These are phyloP conservation scores for Caenorhabditis sp. DNA, from an alignment of 2,888 invertebrate genomes.

Conservation along the genomic window DNA sequence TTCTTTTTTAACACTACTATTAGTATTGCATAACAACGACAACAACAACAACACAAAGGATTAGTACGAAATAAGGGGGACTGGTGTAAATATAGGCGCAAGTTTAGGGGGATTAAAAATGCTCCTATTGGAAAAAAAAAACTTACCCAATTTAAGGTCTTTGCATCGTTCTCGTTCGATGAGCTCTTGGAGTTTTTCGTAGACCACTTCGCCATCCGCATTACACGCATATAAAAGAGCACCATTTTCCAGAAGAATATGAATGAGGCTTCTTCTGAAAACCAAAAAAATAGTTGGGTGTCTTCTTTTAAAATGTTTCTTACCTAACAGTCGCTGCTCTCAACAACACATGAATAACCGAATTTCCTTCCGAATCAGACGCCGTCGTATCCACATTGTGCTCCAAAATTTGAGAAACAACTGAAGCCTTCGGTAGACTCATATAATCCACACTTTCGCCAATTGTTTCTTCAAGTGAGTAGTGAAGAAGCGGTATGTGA, in stretches of 20 bases:
- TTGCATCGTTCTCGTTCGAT: background rate
- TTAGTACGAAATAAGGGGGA: background rate
- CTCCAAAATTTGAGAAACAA: conserved; percentile 34
- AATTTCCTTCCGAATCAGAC: conserved; percentile 42
- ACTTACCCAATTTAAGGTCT: conserved; percentile 15
- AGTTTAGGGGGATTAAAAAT: conserved; percentile 1
- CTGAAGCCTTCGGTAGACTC: conserved; percentile 22
- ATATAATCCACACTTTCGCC: conserved; percentile 5
- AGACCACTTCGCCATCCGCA: conserved; percentile 39
- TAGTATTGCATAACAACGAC: too few relatives aligned
- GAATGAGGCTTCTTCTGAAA: conserved; percentile 30
- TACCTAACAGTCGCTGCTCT: conserved; percentile 16
- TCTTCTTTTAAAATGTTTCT: background rate
- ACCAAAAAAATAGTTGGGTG: background rate
- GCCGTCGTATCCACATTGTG: conserved; percentile 39
- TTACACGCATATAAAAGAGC: conserved; percentile 50
- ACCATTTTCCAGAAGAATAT: conserved; percentile 39
- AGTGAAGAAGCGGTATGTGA: conserved; percentile 31
- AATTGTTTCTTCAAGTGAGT: conserved; percentile 29
- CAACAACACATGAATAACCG: conserved; percentile 55
- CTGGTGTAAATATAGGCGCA: background rate
- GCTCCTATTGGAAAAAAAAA: background rate
- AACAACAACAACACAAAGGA: too few relatives aligned
- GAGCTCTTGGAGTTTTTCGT: conserved; percentile 31
- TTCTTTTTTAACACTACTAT: too few relatives aligned